A percentile compares a stretch with the other conserved stretches of the same genome.
phyloP scores from a whole-genome alignment of 1,140 invertebrate species.

The Eupeodes corollae region DNA sequence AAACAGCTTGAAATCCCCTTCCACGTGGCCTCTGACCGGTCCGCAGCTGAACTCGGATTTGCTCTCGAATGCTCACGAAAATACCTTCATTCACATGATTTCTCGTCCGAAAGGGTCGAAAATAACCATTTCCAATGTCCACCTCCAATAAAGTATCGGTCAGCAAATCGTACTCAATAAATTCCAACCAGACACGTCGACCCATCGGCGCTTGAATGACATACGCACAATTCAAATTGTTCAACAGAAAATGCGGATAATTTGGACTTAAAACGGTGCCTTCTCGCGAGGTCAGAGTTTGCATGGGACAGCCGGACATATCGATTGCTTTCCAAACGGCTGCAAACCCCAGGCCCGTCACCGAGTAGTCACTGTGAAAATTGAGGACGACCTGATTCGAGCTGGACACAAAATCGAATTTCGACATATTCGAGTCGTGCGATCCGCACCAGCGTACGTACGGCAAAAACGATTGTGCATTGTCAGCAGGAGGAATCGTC shows the following conservation, averaged over 20 bases:
- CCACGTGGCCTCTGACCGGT: slow-evolving; percentile 46
- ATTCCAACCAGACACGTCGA: slow-evolving; percentile 52
- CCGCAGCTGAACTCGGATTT: slow-evolving; percentile 43
- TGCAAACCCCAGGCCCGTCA: slow-evolving; percentile 51
- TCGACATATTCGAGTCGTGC: slow-evolving; percentile 42
- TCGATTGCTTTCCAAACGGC: slow-evolving; percentile 56
- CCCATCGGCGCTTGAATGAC: slow-evolving; percentile 50
- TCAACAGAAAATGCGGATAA: slow-evolving; percentile 54
- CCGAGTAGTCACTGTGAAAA: slow-evolving; percentile 61
- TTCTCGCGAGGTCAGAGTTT: slow-evolving; percentile 50
- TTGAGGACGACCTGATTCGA: slow-evolving; percentile 46
- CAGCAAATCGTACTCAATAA: slow-evolving; percentile 46
- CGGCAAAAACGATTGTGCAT: slow-evolving; percentile 15
- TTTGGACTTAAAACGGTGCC: slow-evolving; percentile 50
- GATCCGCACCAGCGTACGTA: slow-evolving; percentile 44
- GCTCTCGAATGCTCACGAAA: slow-evolving; percentile 48
- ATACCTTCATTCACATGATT: slow-evolving; percentile 45
- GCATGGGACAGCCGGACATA: slow-evolving; percentile 50
- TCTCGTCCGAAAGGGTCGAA: slow-evolving; percentile 42
- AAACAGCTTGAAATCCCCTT: slow-evolving; percentile 47
- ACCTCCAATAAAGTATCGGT: slow-evolving; percentile 44
- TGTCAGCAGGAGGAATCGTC: slow-evolving; percentile 2
- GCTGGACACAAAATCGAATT: slow-evolving; percentile 49
- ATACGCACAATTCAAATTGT: slow-evolving; percentile 53
- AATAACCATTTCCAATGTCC: slow-evolving; percentile 40